A percentile compares a stretch with the other conserved stretches of the same genome.
Evolutionary conservation across 2,113 vertebrate genomes (phyloP).

Genomic region (Trogon surrucura): DNA sequence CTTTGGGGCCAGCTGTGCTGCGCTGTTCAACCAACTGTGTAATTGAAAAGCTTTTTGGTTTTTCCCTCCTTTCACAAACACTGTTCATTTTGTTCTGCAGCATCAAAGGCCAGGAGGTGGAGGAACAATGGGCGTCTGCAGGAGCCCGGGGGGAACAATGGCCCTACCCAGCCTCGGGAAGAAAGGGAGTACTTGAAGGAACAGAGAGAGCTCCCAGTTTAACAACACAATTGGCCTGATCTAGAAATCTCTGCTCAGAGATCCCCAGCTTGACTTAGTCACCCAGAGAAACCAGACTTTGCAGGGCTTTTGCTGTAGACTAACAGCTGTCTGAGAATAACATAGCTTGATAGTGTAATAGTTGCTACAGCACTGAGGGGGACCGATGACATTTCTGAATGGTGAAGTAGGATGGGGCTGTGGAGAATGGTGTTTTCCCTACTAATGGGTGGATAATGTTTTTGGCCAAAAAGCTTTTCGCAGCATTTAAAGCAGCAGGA

Average conservation of each 20-base stretch:
- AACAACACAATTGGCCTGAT: constrained; percentile 38
- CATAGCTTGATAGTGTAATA: background rate
- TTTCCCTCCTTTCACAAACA: constrained; percentile 50
- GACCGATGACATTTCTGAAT: background rate
- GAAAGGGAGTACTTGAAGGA: constrained; percentile 20
- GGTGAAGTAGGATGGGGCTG: background rate
- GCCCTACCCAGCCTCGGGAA: background rate
- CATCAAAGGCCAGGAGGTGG: constrained; percentile 30
- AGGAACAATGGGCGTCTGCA: constrained; percentile 39
- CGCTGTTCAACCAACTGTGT: constrained; percentile 40
- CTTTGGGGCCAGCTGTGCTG: background rate
- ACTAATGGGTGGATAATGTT: background rate
- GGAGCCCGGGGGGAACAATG: constrained; percentile 49
- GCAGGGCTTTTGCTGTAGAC: background rate
- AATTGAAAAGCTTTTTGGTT: constrained; percentile 30
- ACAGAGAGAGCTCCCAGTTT: constrained; percentile 54
- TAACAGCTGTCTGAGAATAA: background rate
- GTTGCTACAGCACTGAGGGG: background rate
- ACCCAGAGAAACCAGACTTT: background rate
- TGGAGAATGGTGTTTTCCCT: background rate
- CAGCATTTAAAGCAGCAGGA: background rate
- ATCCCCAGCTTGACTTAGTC: background rate
- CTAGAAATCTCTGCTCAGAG: constrained; percentile 10
- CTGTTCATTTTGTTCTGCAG: constrained; percentile 46
- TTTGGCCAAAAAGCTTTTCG: background rate